Percentiles rank a stretch among this genome's conserved stretches.
Conservation (phyloP, 2,113 vertebrate species). For the Vombatus ursinus region DNA sequence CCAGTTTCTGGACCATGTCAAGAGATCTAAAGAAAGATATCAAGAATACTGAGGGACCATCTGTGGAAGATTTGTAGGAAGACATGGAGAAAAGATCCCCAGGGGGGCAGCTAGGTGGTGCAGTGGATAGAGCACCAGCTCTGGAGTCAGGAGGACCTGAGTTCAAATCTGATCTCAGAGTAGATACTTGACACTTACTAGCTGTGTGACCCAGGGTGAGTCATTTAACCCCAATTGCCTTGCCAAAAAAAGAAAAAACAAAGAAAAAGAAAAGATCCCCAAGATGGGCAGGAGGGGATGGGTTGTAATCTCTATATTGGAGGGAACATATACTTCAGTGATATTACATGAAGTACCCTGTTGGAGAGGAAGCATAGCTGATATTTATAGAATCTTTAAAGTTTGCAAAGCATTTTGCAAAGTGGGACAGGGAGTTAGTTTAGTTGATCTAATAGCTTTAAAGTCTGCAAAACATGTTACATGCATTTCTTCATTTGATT, state of each 20-base stretch:
- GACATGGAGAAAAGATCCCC: neutral
- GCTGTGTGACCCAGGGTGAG: too few species aligned
- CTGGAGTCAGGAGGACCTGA: too few species aligned
- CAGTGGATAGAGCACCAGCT: too few species aligned
- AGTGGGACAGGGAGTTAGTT: neutral
- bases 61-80: neutral
- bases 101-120: neutral
- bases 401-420: neutral
- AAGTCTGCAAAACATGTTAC: neutral
- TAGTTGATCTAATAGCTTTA: neutral
- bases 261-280: neutral
- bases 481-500: neutral
- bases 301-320: neutral
- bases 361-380: neutral
- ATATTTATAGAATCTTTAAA: neutral
- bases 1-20: neutral
- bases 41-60: neutral
- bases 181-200: too few species aligned
- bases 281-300: neutral
- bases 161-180: too few species aligned
- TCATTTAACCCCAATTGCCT: too few species aligned
- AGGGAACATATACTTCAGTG: neutral
- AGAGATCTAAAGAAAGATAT: neutral
- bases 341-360: neutral
- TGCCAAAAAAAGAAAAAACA: too few species aligned